Evolutionary conservation across 2,113 vertebrate genomes (phyloP).

Genomic region (Martes martes): DNA sequence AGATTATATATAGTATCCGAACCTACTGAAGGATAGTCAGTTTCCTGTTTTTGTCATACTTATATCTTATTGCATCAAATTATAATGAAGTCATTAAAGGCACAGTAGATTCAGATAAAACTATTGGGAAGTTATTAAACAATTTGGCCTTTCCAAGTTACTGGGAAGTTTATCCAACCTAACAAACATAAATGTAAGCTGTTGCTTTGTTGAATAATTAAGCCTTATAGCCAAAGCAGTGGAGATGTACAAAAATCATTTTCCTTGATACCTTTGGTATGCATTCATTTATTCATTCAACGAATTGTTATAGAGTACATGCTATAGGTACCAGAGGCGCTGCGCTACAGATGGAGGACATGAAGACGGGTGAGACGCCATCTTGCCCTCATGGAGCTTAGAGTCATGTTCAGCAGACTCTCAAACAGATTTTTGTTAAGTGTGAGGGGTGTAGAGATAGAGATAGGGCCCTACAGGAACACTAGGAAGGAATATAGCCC

Average conservation of each 20-base stretch:
- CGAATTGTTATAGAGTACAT: background rate
- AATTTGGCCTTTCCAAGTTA: background rate
- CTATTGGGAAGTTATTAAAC: background rate
- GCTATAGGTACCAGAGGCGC: background rate
- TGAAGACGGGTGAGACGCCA: fast-evolving
- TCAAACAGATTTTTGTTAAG: background rate
- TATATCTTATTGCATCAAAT: background rate
- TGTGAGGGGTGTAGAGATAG: background rate
- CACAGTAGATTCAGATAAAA: background rate
- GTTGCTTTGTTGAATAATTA: background rate
- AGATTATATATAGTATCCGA: background rate
- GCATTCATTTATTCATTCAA: background rate
- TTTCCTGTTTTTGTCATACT: background rate
- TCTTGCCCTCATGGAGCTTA: background rate
- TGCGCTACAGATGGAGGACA: background rate
- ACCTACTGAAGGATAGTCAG: background rate
- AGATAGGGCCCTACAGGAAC: background rate
- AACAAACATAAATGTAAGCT: background rate
- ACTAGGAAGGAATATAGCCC: background rate
- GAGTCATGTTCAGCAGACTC: background rate
- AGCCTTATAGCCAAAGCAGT: background rate
- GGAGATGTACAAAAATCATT: background rate
- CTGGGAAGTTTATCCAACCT: background rate
- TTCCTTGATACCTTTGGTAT: background rate
- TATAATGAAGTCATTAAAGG: background rate